Base-by-base conservation (phyloP, 2,888 invertebrate genomes). In the Sturmia bella region DNA sequence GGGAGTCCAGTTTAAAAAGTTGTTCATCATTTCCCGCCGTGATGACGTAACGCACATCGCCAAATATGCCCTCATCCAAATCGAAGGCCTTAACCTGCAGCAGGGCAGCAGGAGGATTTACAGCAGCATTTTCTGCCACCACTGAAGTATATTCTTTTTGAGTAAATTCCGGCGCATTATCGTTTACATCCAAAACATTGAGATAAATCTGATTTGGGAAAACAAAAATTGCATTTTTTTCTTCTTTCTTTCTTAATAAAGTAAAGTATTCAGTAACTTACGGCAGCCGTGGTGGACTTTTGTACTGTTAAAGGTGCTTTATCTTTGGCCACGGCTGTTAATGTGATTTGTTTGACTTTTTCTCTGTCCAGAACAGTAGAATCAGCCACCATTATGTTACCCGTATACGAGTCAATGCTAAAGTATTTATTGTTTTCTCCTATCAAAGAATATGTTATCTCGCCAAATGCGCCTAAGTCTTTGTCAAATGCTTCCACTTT, bases 161-260 rank as follows among this genome's bases (percentile, higher is more conserved):
- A 0, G 93, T 93, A 90, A 98, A 98, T 54, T 94, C 91, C 0
- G 98, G 98, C 0, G 94, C 91, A 91, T 98, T 97, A 90, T 98
- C 98, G 90, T 98, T 98, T n/a, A 96, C 93, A 89, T 98, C 98
- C 27, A 93, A 88, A 11, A 98, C 92, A 89, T 94, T 94, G 52
- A 97, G 93, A 87, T 95, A 93, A 2, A 97, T 92, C 94, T 94
- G 87, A 7, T 32, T 32, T 32, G 7, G 9, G 7, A 32, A 7
- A 43, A n/a, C 5, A 21, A 17, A 70, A 6, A 13, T n/a, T 45
- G 0, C n/a, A 4, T 32, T 39, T 21, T 32, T n/a, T 68, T 12
- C 12, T 11, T 11, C 37, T 15, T 32, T n/a, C 7, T 13, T 5
- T 19, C 3, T 6, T 6, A 21, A 2, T 2, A 24, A 63, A 19